Base-by-base conservation (phyloP, 30 jellyfish, hydroid and myxozoan species). In the Aurelia sp. region DNA sequence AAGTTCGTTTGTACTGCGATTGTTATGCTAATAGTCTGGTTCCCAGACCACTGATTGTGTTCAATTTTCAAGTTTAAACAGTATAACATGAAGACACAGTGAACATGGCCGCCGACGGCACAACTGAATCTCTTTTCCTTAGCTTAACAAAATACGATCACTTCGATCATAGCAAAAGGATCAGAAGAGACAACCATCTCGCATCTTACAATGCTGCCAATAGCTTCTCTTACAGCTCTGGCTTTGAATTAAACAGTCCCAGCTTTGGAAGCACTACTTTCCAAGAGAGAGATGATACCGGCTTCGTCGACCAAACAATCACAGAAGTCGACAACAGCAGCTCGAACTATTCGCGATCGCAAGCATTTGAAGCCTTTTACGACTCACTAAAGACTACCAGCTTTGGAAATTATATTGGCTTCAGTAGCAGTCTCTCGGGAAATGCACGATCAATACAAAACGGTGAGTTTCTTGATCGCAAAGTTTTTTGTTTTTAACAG, bases 171-270 rank as follows among this genome's bases (percentile, higher is more conserved):
- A 62, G 71, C 81, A 87, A 77, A 47, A 33, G 90, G 33, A 65
- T 69, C 21, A 76, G 86, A 59, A 67, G 84, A 79, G 96, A 87
- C 82, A 77, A 67, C 90, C 84, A 59, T 52, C 80, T 71, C 19
- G 70, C 81, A 71, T 13, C 90, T 11, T 20, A 44, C 74, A 58
- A 66, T 18, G 76, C 71, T 33, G 86, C 89, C 0, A 92, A 87
- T 84, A 81, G 91, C 62, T 92, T 92, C 68, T 86, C 97, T 60
- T 92, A 80, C 85, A 87, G 96, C 86, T 88, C 98, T 11, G 98
- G 96, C 48, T 79, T 92, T 52, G 98, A 92, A 52, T 68, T 86
- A n/a, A 85, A 63, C 75, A 87, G 87, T 84, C 89, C 78, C 50
- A 48, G 62, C 33, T 44, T 52, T 63, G 62, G 65, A 33, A 67